phyloP scores from a whole-genome alignment of 1,140 invertebrate genomes.

The Solenopsis fugax region DNA sequence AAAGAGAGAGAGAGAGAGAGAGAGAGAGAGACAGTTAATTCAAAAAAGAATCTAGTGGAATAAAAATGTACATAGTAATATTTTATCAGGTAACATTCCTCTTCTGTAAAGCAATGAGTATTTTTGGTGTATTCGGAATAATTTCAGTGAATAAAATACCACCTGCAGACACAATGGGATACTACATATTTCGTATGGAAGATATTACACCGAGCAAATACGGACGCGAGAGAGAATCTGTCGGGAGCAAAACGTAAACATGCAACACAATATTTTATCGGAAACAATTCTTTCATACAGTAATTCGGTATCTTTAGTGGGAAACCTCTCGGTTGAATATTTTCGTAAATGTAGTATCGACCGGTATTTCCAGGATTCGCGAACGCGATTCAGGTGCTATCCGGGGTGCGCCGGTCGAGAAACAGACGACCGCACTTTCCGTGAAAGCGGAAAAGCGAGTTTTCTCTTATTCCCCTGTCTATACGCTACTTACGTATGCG shows the following conservation, averaged over 20 bases:
- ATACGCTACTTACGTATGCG: conserved; percentile 60
- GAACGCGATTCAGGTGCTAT: neutral
- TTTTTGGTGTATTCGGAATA: conserved; percentile 5
- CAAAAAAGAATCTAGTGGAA: neutral
- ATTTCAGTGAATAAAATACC: conserved; percentile 12
- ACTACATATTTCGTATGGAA: conserved; percentile 6
- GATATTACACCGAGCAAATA: neutral
- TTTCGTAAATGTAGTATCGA: conserved; percentile 49
- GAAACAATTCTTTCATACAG: conserved; percentile 17
- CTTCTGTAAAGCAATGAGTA: neutral
- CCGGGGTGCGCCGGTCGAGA: conserved; percentile 25
- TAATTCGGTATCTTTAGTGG: conserved; percentile 7
- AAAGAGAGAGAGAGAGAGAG: neutral
- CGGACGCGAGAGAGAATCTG: neutral
- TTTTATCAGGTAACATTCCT: neutral
- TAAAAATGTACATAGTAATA: neutral
- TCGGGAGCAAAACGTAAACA: conserved; percentile 13
- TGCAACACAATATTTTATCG: conserved; percentile 18
- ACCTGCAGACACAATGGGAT: neutral
- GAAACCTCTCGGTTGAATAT: neutral
- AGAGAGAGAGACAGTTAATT: neutral
- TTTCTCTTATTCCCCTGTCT: conserved; percentile 10
- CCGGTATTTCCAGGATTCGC: neutral
- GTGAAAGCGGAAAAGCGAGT: conserved; percentile 8
- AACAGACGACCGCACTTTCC: conserved; percentile 62